Base-by-base conservation (phyloP, 2,113 vertebrate species). In the Ophthalmolycus amberensis region DNA sequence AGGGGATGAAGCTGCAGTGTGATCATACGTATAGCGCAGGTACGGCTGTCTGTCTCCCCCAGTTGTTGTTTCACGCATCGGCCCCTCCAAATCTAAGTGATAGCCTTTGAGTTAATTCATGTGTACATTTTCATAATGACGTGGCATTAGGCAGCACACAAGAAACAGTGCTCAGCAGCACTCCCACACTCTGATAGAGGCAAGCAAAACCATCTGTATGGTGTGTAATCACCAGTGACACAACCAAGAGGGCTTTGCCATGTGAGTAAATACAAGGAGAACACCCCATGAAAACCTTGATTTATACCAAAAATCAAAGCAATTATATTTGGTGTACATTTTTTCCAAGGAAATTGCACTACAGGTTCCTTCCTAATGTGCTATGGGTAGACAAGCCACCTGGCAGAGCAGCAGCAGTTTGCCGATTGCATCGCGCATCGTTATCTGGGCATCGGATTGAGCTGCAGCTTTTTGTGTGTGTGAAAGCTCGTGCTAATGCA, bases 161-260 rank as follows among this genome's bases (percentile, higher is more conserved):
- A 70, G 70, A 77, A 83, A 78, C 78, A n/a, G 71, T 63, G 34
- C 82, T 93, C 86, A 70, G 85, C 85, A 86, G 48, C 71, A 62
- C 82, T 79, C 71, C 71, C 76, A 72, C 67, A 87, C 18, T 73
- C 90, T 89, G 88, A 83, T 65, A 62, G 75, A 89, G 80, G 82
- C 87, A 91, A 86, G 90, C 87, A 90, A 69, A 92, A 91, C 89
- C 91, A 93, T 93, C 91, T 93, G 91, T 78, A 88, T 81, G 84
- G 91, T 90, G 89, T 90, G 85, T 88, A 91, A 90, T 79, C 66
- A 79, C 52, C 60, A 79, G 75, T 67, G 76, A 87, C 70, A 77
- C 81, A 18, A 77, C 82, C 52, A 77, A 86, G 66, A 78, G 84
- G 77, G 77, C 79, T 70, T 76, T 69, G 74, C 77, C 68, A 71